These are phyloP conservation scores for Scolopax rusticola DNA, from an alignment of 2,797 vertebrate genomes.

Conservation along the genomic window DNA sequence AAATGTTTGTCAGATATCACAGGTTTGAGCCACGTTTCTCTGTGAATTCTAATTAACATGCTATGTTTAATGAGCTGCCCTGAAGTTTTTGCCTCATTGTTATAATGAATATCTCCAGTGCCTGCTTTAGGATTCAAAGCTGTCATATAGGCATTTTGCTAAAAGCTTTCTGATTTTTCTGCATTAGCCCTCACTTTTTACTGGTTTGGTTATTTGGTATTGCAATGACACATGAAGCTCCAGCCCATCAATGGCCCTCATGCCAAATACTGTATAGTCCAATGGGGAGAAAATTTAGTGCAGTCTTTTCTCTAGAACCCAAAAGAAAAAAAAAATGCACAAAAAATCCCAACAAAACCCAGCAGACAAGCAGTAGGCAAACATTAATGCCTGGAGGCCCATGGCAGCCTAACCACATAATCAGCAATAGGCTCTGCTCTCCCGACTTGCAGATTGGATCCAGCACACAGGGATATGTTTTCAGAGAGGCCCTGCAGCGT, in stretches of 20 bases:
- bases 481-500: fast-evolving
- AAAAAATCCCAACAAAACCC: not conserved
- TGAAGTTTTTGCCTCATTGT: not conserved
- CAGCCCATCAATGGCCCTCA: not conserved
- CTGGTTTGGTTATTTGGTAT: not conserved
- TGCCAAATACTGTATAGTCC: not conserved
- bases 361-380: not conserved
- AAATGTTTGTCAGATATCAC: slow-evolving; percentile 40
- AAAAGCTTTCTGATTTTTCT: not conserved
- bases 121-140: not conserved
- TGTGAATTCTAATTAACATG: slow-evolving; percentile 40
- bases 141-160: not conserved
- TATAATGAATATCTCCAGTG: not conserved
- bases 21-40: slow-evolving; percentile 50
- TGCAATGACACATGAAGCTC: not conserved
- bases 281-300: not conserved
- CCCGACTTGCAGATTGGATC: not conserved
- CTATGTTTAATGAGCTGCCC: not conserved
- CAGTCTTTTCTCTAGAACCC: not conserved
- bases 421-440: not conserved
- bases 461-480: not conserved
- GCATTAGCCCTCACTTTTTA: not conserved
- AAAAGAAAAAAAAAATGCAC: not conserved
- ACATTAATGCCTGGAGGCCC: not conserved
- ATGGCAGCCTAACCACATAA: not conserved